Evolutionary conservation across 2,113 vertebrate genomes (phyloP), one percentile per base, ranked within the genome.

Genomic region (Rhodinocichla rosea): DNA sequence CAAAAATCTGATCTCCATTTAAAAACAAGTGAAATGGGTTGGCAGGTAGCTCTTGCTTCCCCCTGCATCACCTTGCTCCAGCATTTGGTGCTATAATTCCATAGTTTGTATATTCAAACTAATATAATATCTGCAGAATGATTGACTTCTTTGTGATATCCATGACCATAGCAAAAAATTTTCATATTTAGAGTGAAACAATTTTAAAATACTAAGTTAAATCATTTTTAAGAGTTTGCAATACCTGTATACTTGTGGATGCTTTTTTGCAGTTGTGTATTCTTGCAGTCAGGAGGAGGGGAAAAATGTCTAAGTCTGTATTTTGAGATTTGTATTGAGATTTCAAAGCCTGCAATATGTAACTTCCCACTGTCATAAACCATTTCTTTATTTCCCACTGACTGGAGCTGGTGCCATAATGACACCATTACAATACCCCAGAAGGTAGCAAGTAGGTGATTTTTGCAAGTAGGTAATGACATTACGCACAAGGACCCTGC

Each of bases 351-450:
- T 63, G 2, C 64, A 63, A 0, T 52, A 20, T 1, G 1, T 28
- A 44, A 77, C 22, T 68, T 63, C 44, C 12, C 35, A 6, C 22
- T 89, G 40, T 84, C 35, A 28, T 9, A 77, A 80, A 15, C 17
- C 0, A 6, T 32, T 79, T 69, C 1, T 32, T 79, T 69, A 7
- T 77, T 69, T 59, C 10, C 11, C 1, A 1, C 19, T 2, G 3
- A 22, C 22, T 49, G 42, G 37, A 70, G 13, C 50, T 17, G 4
- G 7, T 87, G 59, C 17, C 1, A 0, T 55, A 49, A 56, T 32
- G 75, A 23, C n/a, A 16, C 42, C 6, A 10, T 23, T 56, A 14
- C 9, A 11, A 0, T 69, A 55, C 8, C 16, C 17, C 19, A 40
- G 52, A 85, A 49, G 0, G 5, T 18, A 49, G 14, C 26, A 64